Evolutionary conservation across 2,113 vertebrate species (phyloP).

Genomic region (Oreochromis tanganicae): DNA sequence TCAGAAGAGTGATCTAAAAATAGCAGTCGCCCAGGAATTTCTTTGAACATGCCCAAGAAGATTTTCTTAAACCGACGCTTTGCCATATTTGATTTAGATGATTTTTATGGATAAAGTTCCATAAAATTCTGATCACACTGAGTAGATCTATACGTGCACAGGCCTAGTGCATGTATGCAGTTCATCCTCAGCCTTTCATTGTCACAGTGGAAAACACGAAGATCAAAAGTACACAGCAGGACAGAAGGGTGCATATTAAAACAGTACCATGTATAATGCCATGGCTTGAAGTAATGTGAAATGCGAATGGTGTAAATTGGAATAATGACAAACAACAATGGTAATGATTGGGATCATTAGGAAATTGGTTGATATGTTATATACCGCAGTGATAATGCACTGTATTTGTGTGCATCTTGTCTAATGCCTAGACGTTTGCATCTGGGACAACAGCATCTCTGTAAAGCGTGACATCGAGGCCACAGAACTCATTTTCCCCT

Average conservation of each 20-base stretch:
- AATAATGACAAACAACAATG: background rate
- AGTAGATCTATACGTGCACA: background rate
- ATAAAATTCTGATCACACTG: background rate
- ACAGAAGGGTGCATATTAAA: background rate
- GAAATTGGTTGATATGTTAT: background rate
- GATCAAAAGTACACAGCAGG: background rate
- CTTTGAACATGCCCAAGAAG: too few relatives aligned
- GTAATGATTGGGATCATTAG: background rate
- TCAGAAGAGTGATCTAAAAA: background rate
- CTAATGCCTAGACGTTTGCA: background rate
- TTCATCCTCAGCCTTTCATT: background rate
- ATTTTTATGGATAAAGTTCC: background rate
- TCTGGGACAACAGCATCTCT: background rate
- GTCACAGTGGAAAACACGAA: background rate
- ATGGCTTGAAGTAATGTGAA: background rate
- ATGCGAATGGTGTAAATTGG: background rate
- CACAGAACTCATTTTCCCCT: conserved; percentile 70
- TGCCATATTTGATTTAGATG: background rate
- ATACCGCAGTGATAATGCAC: background rate
- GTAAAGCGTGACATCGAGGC: conserved; percentile 53
- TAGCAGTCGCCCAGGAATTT: background rate
- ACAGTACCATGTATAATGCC: background rate
- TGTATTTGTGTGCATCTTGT: background rate
- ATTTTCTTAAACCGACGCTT: background rate
- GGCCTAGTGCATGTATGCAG: background rate